Base-by-base conservation (phyloP, 1,140 invertebrate genomes). In the Medauroidea extradentata region DNA sequence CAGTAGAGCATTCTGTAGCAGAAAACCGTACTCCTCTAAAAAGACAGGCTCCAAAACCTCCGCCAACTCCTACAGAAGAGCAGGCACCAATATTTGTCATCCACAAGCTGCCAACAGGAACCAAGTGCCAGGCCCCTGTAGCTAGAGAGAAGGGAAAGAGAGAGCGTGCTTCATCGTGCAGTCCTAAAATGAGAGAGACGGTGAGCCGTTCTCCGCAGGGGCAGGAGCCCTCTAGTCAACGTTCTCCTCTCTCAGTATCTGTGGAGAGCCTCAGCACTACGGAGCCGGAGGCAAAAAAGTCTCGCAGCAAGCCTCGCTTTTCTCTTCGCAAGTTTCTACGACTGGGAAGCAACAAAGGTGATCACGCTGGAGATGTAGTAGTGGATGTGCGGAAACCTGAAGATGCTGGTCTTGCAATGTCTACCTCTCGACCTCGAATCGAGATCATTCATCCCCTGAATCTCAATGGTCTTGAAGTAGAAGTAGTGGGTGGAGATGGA, bases 401-500 rank as follows among this genome's bases (percentile, higher is more conserved):
- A 63, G 67, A 42, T 66, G 75, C 67, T 63, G 78, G 53, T n/a
- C 84, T 62, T 69, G 75, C 66, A 43, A 79, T 64, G 65, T 77
- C 2, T 85, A 83, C 63, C 66, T 81, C 82, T 0, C 87, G 88
- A 67, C 85, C 86, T 0, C 78, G 89, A 18, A 75, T 91, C 9
- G 88, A 93, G 43, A 94, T 94, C 49, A 90, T 94, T 62, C 91
- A 94, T 80, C 91, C 91, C 13, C 76, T 90, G 52, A 90, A 94
- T 64, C 78, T 93, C 16, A 90, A 92, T 71, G 87, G 87, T 11
- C 84, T 85, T 2, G 72, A 72, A 60, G 88, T 91, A 0, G 86
- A 92, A 68, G 88, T 91, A 2, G 79, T 91, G 39, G 83, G 84
- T 65, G 80, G 81, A 44, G 82, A 83, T 65, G 74, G 75, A 57